phyloP scores from a whole-genome alignment of 2,888 invertebrate genomes.

The Erpobdella octoculata region DNA sequence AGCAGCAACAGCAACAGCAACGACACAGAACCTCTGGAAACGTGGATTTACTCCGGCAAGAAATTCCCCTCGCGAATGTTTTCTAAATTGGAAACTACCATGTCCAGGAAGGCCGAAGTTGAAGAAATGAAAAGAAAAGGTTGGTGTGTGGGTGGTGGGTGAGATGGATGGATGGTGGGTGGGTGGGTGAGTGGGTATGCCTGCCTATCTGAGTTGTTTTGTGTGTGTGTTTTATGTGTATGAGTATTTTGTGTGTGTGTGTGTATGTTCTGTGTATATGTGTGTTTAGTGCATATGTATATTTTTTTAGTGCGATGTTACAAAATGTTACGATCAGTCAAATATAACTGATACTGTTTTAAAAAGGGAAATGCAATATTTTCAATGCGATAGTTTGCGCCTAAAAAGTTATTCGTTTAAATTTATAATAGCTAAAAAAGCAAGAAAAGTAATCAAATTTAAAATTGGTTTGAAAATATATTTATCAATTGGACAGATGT shows the following conservation, averaged over 20 bases:
- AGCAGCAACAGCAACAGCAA: neutral
- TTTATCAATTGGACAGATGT: too few relatives aligned
- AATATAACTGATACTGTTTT: too few relatives aligned
- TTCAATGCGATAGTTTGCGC: too few relatives aligned
- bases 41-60: conserved; percentile 4
- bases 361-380: too few relatives aligned
- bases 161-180: neutral
- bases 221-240: neutral
- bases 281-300: too few relatives aligned
- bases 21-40: neutral
- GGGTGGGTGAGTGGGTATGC: neutral
- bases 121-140: conserved; percentile 4
- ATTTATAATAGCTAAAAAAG: too few relatives aligned
- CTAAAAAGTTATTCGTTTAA: too few relatives aligned
- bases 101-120: conserved; percentile 1
- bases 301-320: too few relatives aligned
- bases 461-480: too few relatives aligned
- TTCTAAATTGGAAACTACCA: neutral
- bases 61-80: neutral
- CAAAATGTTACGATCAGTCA: too few relatives aligned
- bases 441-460: too few relatives aligned
- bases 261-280: too few relatives aligned
- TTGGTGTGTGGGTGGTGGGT: neutral
- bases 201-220: neutral
- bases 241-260: neutral